phyloP scores from a whole-genome alignment of 1,140 invertebrate species.

The Camponotus pennsylvanicus region DNA sequence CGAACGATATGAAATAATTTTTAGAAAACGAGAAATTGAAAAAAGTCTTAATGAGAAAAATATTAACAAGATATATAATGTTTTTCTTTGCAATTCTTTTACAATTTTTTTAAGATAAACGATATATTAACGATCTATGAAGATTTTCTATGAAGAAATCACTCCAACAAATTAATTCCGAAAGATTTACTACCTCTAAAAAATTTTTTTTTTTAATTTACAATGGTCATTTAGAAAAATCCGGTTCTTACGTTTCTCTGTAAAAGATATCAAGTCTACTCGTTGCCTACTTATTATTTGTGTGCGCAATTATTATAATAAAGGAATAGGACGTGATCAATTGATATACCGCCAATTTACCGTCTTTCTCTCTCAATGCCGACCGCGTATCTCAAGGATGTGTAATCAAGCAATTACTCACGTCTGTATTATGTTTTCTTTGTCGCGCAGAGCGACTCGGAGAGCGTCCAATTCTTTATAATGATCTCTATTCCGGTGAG shows the following conservation, averaged over 20 bases:
- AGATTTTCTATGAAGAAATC: conserved; percentile 20
- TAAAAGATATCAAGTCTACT: conserved; percentile 11
- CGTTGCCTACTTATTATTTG: conserved; percentile 9
- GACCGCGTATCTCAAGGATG: conserved; percentile 1
- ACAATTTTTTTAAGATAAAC: background rate
- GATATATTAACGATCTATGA: no score
- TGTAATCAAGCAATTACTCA: conserved; percentile 71
- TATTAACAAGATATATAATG: background rate
- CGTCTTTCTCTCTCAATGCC: background rate
- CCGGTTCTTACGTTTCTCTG: background rate
- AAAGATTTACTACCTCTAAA: background rate
- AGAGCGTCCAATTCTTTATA: conserved; percentile 90
- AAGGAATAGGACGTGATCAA: conserved; percentile 24
- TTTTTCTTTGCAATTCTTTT: background rate
- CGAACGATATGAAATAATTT: conserved; percentile 7
- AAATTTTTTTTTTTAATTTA: background rate
- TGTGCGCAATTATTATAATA: conserved; percentile 21
- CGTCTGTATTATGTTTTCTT: conserved; percentile 93
- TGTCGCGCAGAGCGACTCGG: conserved; percentile 91
- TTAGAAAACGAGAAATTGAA: background rate
- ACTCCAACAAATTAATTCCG: background rate
- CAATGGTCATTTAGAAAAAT: conserved; percentile 4
- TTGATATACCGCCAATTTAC: background rate
- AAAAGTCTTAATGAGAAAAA: background rate
- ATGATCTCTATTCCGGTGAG: conserved; percentile 84